Evolutionary conservation across 2,797 vertebrate species (phyloP).

Genomic region (Gouania willdenowi): DNA sequence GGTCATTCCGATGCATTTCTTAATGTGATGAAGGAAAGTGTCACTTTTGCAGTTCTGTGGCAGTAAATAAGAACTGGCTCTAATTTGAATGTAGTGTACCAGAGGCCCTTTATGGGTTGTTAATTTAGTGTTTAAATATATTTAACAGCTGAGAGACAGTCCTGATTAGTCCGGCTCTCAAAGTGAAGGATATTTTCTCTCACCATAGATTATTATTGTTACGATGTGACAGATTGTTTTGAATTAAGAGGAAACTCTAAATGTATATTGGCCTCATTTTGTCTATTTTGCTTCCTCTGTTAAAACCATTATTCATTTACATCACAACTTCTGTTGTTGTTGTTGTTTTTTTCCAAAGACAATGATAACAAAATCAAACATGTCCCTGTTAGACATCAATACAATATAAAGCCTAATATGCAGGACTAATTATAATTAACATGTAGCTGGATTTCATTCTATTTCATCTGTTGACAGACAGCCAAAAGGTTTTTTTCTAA

Average conservation of each 20-base stretch:
- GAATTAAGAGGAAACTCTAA: conserved; percentile 45
- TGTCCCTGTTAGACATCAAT: too few species aligned
- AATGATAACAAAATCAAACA: too few species aligned
- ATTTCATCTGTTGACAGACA: too few species aligned
- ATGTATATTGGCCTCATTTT: too few species aligned
- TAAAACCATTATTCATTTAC: too few species aligned
- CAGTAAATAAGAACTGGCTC: conserved; percentile 74
- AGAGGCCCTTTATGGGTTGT: conserved; percentile 78
- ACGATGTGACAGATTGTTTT: conserved; percentile 58
- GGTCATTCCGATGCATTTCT: conserved; percentile 71
- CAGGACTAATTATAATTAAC: too few species aligned
- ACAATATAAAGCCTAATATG: too few species aligned
- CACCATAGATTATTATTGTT: conserved; percentile 63
- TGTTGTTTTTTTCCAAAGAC: too few species aligned
- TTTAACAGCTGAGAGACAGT: conserved; percentile 77
- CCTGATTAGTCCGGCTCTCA: conserved; percentile 63
- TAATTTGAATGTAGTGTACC: conserved; percentile 77
- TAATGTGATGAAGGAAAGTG: conserved; percentile 79
- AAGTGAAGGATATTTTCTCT: conserved; percentile 62
- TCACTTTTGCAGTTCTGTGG: conserved; percentile 76
- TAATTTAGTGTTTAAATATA: conserved; percentile 80
- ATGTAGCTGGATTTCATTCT: too few species aligned
- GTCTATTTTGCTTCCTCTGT: too few species aligned
- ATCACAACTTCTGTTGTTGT: too few species aligned
- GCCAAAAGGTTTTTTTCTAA: too few species aligned